phyloP scores from a whole-genome alignment of 2,113 vertebrate genomes.

The Elaphurus davidianus region DNA sequence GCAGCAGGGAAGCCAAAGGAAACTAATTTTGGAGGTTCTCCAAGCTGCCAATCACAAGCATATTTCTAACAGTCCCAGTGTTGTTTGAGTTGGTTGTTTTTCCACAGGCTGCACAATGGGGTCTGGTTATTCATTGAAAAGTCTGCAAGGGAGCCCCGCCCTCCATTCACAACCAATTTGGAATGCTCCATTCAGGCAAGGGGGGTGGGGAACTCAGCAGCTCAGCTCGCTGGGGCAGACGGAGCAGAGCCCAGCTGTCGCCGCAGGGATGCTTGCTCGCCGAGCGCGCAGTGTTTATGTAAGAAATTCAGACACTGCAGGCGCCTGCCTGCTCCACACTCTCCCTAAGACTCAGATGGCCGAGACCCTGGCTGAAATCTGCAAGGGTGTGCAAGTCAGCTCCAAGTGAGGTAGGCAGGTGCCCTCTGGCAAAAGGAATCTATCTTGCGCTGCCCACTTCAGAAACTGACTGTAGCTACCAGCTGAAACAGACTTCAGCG shows the following conservation, averaged over 20 bases:
- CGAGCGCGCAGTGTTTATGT: conserved; percentile 76
- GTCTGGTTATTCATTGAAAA: conserved; percentile 85
- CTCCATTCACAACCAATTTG: conserved; percentile 87
- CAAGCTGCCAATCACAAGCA: conserved; percentile 77
- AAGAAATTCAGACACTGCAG: conserved; percentile 78
- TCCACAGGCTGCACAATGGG: conserved; percentile 82
- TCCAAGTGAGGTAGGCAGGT: background rate
- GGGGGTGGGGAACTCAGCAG: conserved; percentile 46
- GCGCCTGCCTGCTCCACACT: conserved; percentile 8
- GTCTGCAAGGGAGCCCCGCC: conserved; percentile 80
- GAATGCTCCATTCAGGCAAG: conserved; percentile 80
- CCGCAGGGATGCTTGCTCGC: conserved; percentile 52
- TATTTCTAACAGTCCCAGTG: conserved; percentile 81
- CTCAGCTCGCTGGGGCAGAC: conserved; percentile 15
- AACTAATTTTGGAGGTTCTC: conserved; percentile 81
- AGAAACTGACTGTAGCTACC: background rate
- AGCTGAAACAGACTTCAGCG: background rate
- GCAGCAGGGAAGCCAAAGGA: conserved; percentile 78
- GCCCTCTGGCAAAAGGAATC: conserved; percentile 23
- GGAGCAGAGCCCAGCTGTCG: conserved; percentile 81
- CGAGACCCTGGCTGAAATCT: background rate
- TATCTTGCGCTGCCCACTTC: background rate
- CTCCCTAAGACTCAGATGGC: background rate
- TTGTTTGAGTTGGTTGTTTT: conserved; percentile 84
- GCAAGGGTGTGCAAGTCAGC: conserved; percentile 37